Evolutionary conservation across 2,113 vertebrate genomes (phyloP).

Genomic region (Numenius arquata): DNA sequence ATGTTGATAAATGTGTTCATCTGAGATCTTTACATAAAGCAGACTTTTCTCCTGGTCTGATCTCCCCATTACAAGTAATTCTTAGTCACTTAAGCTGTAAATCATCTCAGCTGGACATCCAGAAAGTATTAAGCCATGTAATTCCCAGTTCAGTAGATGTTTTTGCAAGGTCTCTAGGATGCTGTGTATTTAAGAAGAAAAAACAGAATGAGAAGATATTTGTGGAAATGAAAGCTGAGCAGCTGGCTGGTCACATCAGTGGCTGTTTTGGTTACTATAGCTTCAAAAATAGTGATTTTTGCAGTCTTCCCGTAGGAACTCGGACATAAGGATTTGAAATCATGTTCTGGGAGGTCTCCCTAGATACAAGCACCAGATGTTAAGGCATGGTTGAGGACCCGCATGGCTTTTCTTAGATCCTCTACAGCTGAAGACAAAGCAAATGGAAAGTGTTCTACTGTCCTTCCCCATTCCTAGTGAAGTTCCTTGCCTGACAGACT

Average conservation of each 20-base stretch:
- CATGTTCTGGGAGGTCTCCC: neutral
- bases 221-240: neutral
- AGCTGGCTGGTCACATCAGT: neutral
- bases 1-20: neutral
- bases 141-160: neutral
- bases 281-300: neutral
- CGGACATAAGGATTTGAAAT: neutral
- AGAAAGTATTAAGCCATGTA: neutral
- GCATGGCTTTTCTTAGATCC: neutral
- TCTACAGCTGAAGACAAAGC: neutral
- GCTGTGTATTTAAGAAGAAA: neutral
- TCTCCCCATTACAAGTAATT: neutral
- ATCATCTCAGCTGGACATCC: neutral
- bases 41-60: neutral
- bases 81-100: neutral
- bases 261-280: neutral
- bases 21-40: neutral
- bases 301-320: neutral
- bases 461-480: neutral
- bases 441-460: neutral
- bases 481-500: neutral
- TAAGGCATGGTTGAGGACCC: neutral
- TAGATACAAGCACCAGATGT: neutral
- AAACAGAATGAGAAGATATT: neutral
- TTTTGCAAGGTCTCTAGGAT: neutral